phyloP scores from a whole-genome alignment of 2,113 vertebrate genomes.

The Sardina pilchardus region DNA sequence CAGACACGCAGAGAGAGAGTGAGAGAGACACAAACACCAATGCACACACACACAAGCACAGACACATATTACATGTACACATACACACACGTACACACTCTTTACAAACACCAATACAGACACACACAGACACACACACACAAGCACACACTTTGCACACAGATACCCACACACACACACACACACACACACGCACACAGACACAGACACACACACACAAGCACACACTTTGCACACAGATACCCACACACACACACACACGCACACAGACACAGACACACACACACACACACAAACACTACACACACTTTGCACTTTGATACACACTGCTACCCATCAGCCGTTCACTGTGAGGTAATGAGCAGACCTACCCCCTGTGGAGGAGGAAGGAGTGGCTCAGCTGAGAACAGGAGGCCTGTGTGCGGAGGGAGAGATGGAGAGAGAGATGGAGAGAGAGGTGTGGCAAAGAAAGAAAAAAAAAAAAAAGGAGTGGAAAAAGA shows the following conservation, averaged over 20 bases:
- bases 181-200: background rate
- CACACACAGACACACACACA: background rate
- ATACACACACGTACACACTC: slow-evolving; percentile 28
- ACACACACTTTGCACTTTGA: slow-evolving; percentile 9
- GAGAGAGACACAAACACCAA: no score
- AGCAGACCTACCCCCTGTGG: slow-evolving; percentile 55
- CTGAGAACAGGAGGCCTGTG: slow-evolving; percentile 55
- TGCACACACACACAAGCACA: background rate
- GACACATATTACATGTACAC: background rate
- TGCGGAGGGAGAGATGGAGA: background rate
- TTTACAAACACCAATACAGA: no score
- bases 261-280: background rate
- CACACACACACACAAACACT: background rate
- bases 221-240: no score
- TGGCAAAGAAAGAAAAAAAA: background rate
- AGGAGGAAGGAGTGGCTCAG: slow-evolving; percentile 63
- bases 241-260: background rate
- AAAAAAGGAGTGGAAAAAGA: background rate
- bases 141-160: slow-evolving; percentile 12
- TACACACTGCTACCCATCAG: slow-evolving; percentile 47
- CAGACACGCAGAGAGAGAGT: no score
- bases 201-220: background rate
- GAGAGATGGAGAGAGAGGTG: background rate
- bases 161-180: background rate
- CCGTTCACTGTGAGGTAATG: slow-evolving; percentile 56